Evolutionary conservation across 2,113 vertebrate species (phyloP), one percentile per base, ranked within the genome.

Genomic region (Solea senegalensis): DNA sequence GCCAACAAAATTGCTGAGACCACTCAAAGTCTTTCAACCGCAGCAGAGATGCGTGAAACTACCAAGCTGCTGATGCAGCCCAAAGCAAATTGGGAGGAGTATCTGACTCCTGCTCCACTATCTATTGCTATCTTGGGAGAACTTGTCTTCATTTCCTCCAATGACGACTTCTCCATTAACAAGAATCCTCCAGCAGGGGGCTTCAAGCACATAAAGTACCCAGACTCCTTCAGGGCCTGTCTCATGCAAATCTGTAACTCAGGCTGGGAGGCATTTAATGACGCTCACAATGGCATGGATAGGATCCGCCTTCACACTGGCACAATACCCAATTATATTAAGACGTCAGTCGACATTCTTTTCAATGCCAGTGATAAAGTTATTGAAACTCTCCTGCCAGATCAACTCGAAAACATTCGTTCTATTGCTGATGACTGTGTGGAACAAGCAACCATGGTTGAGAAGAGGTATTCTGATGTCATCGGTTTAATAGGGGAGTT

Each of bases 181-280:
- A 57, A 41, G 34, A 57, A 57, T 27, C 34, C 9, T 28, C 28
- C 14, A 40, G 1, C 3, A 41, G 7, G n/a, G 0, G 28, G 27
- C 13, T 57, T 57, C 15, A 3, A 57, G 4, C 40, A 57, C 14
- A 41, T 57, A 9, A 57, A 57, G 15, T 27, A 57, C 55, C 55
- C 55, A 57, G 55, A 57, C 7, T 57, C 55, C 55, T 57, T 57
- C 34, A 57, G 55, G 34, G 55, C 55, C 55, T 55, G 53, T 34
- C 53, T 55, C 14, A 55, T 55, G 53, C 53, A 55, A 14, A 34
- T 55, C 28, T 55, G 53, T 55, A 55, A 55, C 53, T 14, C 53
- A 6, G 28, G 53, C 26, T 55, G 53, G 53, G 10, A 28, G 7
- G 53, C 53, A 55, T 55, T 55, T 26, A 55, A 55, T 14, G 53